Percentiles rank a stretch among this genome's conserved stretches.
Conservation (phyloP, 2,797 vertebrate genomes). For the Coreius guichenoti region DNA sequence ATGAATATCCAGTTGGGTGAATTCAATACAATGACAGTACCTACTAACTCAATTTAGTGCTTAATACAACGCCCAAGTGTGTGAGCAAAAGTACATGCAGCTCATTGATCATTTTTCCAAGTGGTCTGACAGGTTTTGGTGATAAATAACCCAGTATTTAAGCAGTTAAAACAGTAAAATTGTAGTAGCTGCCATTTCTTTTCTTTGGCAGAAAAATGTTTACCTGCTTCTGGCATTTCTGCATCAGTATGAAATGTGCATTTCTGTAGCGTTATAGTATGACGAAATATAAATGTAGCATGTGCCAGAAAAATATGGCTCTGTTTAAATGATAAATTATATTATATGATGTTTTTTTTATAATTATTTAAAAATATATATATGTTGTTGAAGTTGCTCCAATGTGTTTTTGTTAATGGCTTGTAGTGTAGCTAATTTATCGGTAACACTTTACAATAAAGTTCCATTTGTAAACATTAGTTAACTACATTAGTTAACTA, state of each 20-base stretch:
- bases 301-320: not conserved
- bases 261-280: not conserved
- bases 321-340: not conserved
- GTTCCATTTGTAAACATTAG: not conserved
- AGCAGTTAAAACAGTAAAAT: not conserved
- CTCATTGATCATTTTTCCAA: not conserved
- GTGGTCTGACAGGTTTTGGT: not conserved
- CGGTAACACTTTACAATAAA: not conserved
- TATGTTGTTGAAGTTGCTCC: not conserved
- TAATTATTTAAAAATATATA: not conserved
- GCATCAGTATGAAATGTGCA: not conserved
- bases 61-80: not conserved
- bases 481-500: not conserved
- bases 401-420: not conserved
- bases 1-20: not conserved
- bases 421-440: not conserved
- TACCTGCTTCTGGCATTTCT: not conserved
- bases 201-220: not conserved
- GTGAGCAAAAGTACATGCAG: not conserved
- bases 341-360: not conserved
- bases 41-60: not conserved
- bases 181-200: too few relatives aligned
- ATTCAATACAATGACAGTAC: not conserved
- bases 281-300: not conserved
- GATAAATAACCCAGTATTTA: not conserved